Evolutionary conservation across 2,797 vertebrate genomes (phyloP), one percentile per base, ranked within the genome.

Genomic region (Vipera latastei): DNA sequence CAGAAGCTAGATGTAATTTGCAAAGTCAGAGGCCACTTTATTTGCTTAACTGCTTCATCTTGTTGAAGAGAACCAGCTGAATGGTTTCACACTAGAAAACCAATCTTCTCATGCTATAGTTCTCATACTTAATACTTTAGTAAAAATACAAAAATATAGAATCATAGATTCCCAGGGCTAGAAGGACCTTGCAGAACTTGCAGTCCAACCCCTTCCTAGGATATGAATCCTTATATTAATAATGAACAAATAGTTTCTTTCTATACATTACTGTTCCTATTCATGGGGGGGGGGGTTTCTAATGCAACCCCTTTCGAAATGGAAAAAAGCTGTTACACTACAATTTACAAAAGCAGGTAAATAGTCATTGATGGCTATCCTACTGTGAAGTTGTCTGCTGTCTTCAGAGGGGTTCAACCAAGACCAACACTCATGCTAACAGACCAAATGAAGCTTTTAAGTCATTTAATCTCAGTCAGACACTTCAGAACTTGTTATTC

Each of bases 381-480:
- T 61, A 59, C 90, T 93, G 92, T 69, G 89, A 87, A 38, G 83
- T 93, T 87, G 53, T 90, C 83, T 90, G 57, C 32, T 91, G 65
- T 91, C 86, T 56, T 9, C n/a, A 88, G 90, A 91, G 22, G 90
- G 69, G 65, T 89, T 89, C 90, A 93, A 61, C 55, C 56, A 69
- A 63, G 57, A 93, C 65, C 91, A 91, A 63, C 91, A 87, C 61
- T 89, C 86, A 83, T 93, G 57, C 92, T 85, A 56, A 91, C 57
- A 89, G 90, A 44, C 57, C 88, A 91, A 91, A 93, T 65, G 59
- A 91, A 89, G 86, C 86, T 83, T 93, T 93, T 93, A 93, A 83
- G 86, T 59, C 57, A 89, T 93, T 91, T 89, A 89, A 91, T 56
- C 48, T 83, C 87, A 89, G 88, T 25, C 92, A 89, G 57, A 20